Evolutionary conservation across 2,113 vertebrate genomes (phyloP), one percentile per base, ranked within the genome.

Genomic region (Platysternon megacephalum): DNA sequence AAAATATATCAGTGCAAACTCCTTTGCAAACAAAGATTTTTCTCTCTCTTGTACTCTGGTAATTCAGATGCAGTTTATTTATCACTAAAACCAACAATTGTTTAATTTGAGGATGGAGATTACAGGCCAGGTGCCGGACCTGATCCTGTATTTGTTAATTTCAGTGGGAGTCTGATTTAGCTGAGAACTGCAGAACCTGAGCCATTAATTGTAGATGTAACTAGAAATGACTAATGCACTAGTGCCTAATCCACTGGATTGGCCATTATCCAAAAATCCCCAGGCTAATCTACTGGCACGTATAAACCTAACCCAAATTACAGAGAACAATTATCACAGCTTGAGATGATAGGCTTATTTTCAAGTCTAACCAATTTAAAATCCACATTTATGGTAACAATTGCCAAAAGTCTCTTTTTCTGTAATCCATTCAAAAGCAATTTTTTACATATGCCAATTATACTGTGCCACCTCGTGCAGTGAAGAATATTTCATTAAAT

Each of bases 61-160:
- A 14, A 1, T 1, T 24, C 48, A 0, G 19, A 24, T n/a, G 2
- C 14, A 0, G 1, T 11, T 21, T 0, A 0, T 52, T 2, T 78
- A 28, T 32, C 65, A 0, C n/a, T 12, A 6, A 6, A 3, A 10
- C 24, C 39, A 2, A 7, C 14, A 0, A 4, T 2, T 1, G 55
- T 3, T 0, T 83, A 5, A 61, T 61, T 39, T 39, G 6, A 12
- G 84, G 56, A 19, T 46, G 82, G 49, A 11, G 42, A 79, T 72
- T 39, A 39, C n/a, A 72, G 65, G 11, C n/a, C 35, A 39, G 14
- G 17, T 72, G 8, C 48, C 5, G 89, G 46, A 32, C 4, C 1
- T 3, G 0, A 84, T 2, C 12, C 21, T 3, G 29, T 28, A 68
- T 13, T 51, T 58, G 52, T 32, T n/a, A 8, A 35, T 65, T 51